phyloP scores from a whole-genome alignment of 1,140 invertebrate species.

The Agraylea sexmaculata region DNA sequence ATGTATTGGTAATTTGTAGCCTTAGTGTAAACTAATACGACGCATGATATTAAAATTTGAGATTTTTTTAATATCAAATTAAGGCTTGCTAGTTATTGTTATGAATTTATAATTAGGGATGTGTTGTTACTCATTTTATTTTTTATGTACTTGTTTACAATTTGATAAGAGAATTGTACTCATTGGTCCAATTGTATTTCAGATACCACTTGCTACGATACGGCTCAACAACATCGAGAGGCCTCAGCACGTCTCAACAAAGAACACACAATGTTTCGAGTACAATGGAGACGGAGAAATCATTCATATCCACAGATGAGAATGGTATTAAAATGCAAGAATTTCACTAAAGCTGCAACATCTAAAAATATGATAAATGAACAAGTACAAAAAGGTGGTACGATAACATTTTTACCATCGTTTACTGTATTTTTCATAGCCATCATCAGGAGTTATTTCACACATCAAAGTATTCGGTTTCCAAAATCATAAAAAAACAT shows the following conservation, averaged over 20 bases:
- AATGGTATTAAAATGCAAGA: slow-evolving; percentile 5
- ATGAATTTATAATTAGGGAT: slow-evolving; percentile 4
- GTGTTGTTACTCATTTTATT: background rate
- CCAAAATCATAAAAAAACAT: too few relatives aligned
- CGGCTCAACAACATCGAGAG: slow-evolving; percentile 14
- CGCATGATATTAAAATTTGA: background rate
- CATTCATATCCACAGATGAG: slow-evolving; percentile 11
- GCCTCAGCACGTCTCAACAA: slow-evolving; percentile 17
- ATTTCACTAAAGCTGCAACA: background rate
- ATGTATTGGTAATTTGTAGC: slow-evolving; percentile 3
- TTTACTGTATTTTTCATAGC: too few relatives aligned
- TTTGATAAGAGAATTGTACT: background rate
- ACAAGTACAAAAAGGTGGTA: too few relatives aligned
- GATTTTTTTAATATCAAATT: background rate
- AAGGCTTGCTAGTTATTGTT: background rate
- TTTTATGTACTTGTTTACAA: background rate
- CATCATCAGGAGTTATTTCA: too few relatives aligned
- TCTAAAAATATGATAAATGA: too few relatives aligned
- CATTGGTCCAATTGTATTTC: slow-evolving; percentile 4
- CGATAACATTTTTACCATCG: too few relatives aligned
- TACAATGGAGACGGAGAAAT: slow-evolving; percentile 10
- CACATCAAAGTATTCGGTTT: too few relatives aligned
- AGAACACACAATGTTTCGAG: slow-evolving; percentile 12
- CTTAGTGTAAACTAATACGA: background rate
- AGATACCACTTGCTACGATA: slow-evolving; percentile 19